phyloP scores from a whole-genome alignment of 2,113 vertebrate genomes.

The Mus pahari region DNA sequence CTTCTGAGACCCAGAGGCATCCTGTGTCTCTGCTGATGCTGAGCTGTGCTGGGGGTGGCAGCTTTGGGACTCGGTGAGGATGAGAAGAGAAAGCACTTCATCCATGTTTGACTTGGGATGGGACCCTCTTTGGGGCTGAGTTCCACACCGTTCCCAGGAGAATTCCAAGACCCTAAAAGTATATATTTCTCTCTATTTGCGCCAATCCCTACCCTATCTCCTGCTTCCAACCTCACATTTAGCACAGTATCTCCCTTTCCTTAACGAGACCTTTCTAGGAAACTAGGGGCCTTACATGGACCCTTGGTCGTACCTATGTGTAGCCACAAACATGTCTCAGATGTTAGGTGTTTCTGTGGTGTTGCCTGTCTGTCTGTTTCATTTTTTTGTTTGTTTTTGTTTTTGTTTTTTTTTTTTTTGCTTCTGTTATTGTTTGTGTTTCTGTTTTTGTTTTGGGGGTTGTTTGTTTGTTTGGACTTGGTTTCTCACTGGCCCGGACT shows the following conservation, averaged over 20 bases:
- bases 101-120: background rate
- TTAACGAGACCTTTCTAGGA: background rate
- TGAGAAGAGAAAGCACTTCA: background rate
- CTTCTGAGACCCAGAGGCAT: conserved; percentile 10
- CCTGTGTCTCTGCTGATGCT: background rate
- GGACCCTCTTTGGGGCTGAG: background rate
- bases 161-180: background rate
- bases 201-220: background rate
- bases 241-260: background rate
- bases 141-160: background rate
- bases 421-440: background rate
- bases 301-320: background rate
- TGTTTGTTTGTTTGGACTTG: background rate
- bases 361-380: background rate
- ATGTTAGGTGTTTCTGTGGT: background rate
- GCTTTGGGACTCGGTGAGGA: background rate
- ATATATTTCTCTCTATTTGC: background rate
- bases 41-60: background rate
- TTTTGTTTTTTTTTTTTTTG: background rate
- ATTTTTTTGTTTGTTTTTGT: background rate
- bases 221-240: background rate
- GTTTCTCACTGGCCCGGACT: background rate
- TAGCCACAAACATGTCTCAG: background rate
- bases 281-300: background rate
- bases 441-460: background rate